Base-by-base conservation (phyloP, 2,888 invertebrate species). In the Bedellia somnulentella region DNA sequence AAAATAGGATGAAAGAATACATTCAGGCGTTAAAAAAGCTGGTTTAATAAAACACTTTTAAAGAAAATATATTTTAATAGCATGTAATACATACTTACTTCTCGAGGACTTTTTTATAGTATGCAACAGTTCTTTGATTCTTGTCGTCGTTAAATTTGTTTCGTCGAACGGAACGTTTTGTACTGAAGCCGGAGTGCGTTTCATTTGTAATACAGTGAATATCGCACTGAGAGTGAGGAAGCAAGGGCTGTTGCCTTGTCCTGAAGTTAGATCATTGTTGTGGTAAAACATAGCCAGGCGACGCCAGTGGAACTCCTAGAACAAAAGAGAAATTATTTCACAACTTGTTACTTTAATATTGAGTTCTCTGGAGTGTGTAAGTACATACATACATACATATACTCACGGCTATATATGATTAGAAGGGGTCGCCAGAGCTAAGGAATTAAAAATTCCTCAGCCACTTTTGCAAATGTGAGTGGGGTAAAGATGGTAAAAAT, bases 221-320 rank as follows among this genome's bases (percentile, higher is more conserved):
- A 89, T 80, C 1, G 86, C 83, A 33, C 83, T 82, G 43, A 90
- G 64, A 3, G 85, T 85, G 49, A 92, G 83, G 56, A 84, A 86
- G 48, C 91, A 92, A 31, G 84, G 82, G 28, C 90, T 89, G 57
- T 89, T 83, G 5, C 89, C 87, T 37, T 79, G 67, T 4, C 80
- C 80, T 12, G 76, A 76, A 1, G 73, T 59, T 9, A 76, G 63
- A 15, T 80, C 81, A 46, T 82, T 78, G 63, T 89, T 87, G 61
- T 87, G 86, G 52, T 82, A 89, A 27, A 90, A 63, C 47, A 89
- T 76, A 0, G 84, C 86, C 2, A 84, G 79, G 26, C 81, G 79
- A 9, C 80, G 80, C 89, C 89, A 90, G 33, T 83, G 82, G 56
- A 87, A 89, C 39, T 80, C 80, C 77, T 77, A 66, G 13, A 14